phyloP scores from a whole-genome alignment of 1,140 invertebrate species.

The Ceratosolen solmsi region DNA sequence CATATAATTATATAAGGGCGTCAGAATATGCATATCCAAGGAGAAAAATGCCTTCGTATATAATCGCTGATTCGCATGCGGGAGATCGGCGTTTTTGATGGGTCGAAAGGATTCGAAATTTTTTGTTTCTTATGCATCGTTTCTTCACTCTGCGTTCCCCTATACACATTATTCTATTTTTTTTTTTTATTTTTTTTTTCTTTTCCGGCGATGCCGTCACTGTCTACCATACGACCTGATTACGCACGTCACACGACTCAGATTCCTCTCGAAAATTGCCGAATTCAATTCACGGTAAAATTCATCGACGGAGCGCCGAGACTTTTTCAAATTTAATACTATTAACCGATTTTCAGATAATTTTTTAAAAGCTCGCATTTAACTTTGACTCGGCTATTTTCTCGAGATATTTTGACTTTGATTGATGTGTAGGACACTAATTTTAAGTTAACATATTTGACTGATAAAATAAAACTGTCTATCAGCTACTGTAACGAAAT shows the following conservation, averaged over 20 bases:
- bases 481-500: no score
- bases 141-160: no score
- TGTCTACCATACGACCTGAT: not conserved
- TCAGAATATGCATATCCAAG: constrained; percentile 32
- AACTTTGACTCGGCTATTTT: not conserved
- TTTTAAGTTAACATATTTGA: no score
- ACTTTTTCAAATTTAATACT: not conserved
- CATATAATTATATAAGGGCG: not conserved
- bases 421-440: no score
- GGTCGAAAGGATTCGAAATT: not conserved
- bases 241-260: not conserved
- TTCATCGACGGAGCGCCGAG: not conserved
- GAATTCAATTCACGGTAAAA: not conserved
- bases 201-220: not conserved
- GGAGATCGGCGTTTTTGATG: constrained; percentile 34
- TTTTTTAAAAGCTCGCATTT: not conserved
- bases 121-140: no score
- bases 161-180: not conserved
- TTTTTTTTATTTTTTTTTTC: not conserved
- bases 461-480: no score
- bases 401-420: not conserved
- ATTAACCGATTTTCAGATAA: not conserved
- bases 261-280: not conserved
- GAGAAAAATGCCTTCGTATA: not conserved
- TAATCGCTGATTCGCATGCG: constrained; percentile 27